These are phyloP conservation scores for Volucella inflata DNA, from an alignment of 2,888 invertebrate species.

Conservation along the genomic window DNA sequence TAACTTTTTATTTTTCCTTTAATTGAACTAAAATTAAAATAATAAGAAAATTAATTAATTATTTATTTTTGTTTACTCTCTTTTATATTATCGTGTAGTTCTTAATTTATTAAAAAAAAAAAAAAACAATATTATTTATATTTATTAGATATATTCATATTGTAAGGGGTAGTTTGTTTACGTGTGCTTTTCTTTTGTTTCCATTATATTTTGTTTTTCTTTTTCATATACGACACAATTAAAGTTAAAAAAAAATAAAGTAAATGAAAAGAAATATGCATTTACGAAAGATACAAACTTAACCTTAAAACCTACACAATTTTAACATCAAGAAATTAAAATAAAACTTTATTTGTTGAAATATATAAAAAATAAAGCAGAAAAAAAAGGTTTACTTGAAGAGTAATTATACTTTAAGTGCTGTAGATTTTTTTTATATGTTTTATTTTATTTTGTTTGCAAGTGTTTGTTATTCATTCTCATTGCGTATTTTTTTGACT, in stretches of 20 bases:
- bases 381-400: background rate
- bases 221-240: no score
- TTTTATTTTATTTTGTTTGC: background rate
- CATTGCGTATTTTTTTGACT: constrained; percentile 19
- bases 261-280: no score
- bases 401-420: constrained; percentile 16
- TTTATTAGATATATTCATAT: background rate
- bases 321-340: no score
- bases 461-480: constrained; percentile 2
- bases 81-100: constrained; percentile 22
- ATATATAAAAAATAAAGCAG: background rate
- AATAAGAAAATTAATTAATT: constrained; percentile 10
- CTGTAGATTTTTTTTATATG: constrained; percentile 11
- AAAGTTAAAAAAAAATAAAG: no score
- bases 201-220: no score
- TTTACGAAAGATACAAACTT: no score
- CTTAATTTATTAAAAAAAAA: constrained; percentile 40
- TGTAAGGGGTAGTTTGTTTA: constrained; percentile 14
- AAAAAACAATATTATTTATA: background rate
- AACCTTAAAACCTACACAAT: no score
- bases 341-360: no score
- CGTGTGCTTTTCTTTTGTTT: background rate
- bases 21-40: constrained; percentile 70
- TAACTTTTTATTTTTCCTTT: constrained; percentile 72
- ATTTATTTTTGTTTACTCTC: constrained; percentile 34